Evolutionary conservation across 2,797 vertebrate genomes (phyloP).

Genomic region (Melanogrammus aeglefinus): DNA sequence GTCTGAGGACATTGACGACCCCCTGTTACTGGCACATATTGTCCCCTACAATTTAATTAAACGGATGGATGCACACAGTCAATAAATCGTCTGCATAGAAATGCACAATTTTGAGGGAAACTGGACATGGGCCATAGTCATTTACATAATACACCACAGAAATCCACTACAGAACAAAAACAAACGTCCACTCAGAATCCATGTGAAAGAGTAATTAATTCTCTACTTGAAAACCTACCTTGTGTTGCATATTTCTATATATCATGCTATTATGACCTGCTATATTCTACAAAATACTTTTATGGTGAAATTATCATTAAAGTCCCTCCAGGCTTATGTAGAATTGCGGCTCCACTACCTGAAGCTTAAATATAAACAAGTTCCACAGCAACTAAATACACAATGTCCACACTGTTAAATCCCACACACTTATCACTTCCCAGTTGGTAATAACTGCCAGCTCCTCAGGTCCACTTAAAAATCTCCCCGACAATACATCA

Average conservation of each 20-base stretch:
- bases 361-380: conserved; percentile 9
- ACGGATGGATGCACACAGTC: conserved; percentile 26
- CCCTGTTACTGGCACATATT: conserved; percentile 30
- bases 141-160: background rate
- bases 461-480: conserved; percentile 41
- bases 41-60: conserved; percentile 47
- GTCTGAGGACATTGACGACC: conserved; percentile 38
- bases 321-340: conserved; percentile 5
- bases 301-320: conserved; percentile 7
- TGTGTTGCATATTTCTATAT: conserved; percentile 9
- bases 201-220: background rate
- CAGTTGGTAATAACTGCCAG: conserved; percentile 21
- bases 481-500: conserved; percentile 39
- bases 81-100: conserved; percentile 31
- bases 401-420: conserved; percentile 18
- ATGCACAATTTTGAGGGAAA: conserved; percentile 37
- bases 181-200: background rate
- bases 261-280: background rate
- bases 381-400: conserved; percentile 21
- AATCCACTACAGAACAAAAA: too few species aligned
- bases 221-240: background rate
- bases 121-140: background rate
- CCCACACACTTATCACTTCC: conserved; percentile 27
- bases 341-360: conserved; percentile 18
- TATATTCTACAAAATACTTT: conserved; percentile 13